Evolutionary conservation across 2,888 invertebrate genomes (phyloP), one percentile per base, ranked within the genome.

Genomic region (Cryptocephalus primarius): DNA sequence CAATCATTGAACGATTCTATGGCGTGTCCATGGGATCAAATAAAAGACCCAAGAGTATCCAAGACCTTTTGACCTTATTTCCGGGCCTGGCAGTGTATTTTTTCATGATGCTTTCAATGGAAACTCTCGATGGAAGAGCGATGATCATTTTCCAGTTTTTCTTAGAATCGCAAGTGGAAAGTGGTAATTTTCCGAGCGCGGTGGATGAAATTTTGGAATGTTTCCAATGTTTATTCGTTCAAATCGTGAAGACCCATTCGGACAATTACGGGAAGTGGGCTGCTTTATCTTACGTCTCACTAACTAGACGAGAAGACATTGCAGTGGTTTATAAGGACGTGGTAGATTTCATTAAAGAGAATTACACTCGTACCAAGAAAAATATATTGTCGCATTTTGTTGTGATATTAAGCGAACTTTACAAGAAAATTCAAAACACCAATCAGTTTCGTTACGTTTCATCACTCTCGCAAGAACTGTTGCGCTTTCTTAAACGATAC

Each of bases 81-180:
- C 60, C 62, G 4, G 33, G 50, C 9, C 39, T 61, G 8, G 45
- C 50, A 2, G 4, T 14, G 3, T 44, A 49, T 34, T 62, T 62
- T 43, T 58, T 46, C 43, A 46, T 50, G 43, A 50, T 53, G 9
- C 33, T 62, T 9, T 50, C 49, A 2, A 9, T 41, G 9, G 40
- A 44, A 8, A 33, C 46, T 33, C 48, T 59, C n/a, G 55, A 51
- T 9, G 60, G 59, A 40, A 53, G 57, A 8, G 50, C 58, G 8
- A 39, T 60, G n/a, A 51, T 59, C 14, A 55, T 58, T n/a, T 53
- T 61, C 14, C 56, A 56, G 38, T 59, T 60, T 48, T 61, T 62
- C 42, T 55, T 51, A 0, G 60, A 61, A 45, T 59, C 60, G 1
- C 57, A 60, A 44, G 39, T 58, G 0, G 56, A 52, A 46, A 46